Base-by-base conservation (phyloP, 2,888 invertebrate genomes). In the Polydrusus tereticollis region DNA sequence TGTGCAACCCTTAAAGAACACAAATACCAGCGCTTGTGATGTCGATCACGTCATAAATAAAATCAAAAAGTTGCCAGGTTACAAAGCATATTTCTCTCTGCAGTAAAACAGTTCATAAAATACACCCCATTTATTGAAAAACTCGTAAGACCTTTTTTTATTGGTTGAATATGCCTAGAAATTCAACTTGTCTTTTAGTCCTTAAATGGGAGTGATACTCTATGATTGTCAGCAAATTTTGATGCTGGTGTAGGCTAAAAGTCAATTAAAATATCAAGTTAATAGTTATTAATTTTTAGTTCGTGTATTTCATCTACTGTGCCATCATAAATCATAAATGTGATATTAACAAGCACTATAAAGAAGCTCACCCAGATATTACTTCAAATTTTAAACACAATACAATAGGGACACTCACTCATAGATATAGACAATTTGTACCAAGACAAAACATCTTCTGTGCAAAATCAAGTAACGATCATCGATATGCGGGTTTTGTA, bases 61-160 rank as follows among this genome's bases (percentile, higher is more conserved):
- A n/a, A 50, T 26, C 5, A 6, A 26, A 50, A 26, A 50, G 23
- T 50, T n/a, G 45, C 10, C 36, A 10, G 18, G 20, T 45, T n/a
- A 50, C 26, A 47, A 47, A 12, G 21, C 45, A 47, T 20, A 47
- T 50, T 50, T 50, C 26, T 26, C 23, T n/a, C 0, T 50, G 50
- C 26, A 23, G 6, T 50, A 50, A 50, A 50, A 50, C 14, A n/a
- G 50, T 50, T 50, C 50, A 23, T 50, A 50, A 50, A 50, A 50
- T 50, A 50, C 50, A 26, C 23, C 26, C 23, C 14, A 23, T 47
- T 50, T 50, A 50, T 50, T 50, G 50, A 50, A 50, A 50, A 23
- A 26, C 23, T 50, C n/a, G 14, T 50, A 50, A 50, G 26, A 23
- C 50, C 23, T 50, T 50, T 50, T 50, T 50, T 50, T 50, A 50